Evolutionary conservation across 2,888 invertebrate genomes (phyloP).

Genomic region (Ochropleura leucogaster): DNA sequence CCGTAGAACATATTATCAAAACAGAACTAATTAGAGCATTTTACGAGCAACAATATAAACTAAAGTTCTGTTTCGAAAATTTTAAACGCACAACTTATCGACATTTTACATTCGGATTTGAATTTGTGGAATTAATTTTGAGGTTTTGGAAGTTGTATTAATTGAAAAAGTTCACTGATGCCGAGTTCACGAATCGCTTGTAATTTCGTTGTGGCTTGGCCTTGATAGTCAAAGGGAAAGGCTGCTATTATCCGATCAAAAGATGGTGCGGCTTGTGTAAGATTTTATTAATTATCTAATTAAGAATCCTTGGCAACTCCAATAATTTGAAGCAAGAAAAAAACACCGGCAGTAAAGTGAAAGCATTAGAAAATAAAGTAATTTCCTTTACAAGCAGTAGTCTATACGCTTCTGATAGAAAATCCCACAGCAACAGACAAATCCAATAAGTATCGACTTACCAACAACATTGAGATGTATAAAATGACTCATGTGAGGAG

Average conservation of each 20-base stretch:
- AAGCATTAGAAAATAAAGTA: neutral
- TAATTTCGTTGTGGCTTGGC: constrained; percentile 35
- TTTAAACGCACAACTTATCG: constrained; percentile 32
- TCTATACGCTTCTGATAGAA: constrained; percentile 1
- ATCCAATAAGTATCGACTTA: constrained; percentile 88
- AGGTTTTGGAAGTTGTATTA: constrained; percentile 40
- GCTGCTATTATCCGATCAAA: constrained; percentile 27
- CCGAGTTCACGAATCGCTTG: constrained; percentile 34
- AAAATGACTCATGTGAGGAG: constrained; percentile 97
- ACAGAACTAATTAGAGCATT: constrained; percentile 52
- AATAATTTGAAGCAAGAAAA: neutral
- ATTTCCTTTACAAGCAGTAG: neutral
- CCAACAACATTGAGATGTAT: constrained; percentile 97
- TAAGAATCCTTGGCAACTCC: constrained; percentile 2
- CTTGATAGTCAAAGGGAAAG: constrained; percentile 41
- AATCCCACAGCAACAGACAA: constrained; percentile 18
- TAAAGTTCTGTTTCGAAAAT: constrained; percentile 30
- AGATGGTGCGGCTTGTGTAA: constrained; percentile 37
- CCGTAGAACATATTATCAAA: constrained; percentile 34
- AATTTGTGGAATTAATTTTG: constrained; percentile 41
- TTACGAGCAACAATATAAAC: constrained; percentile 48
- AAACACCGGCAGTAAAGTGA: neutral
- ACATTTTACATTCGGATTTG: constrained; percentile 29
- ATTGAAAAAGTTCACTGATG: constrained; percentile 58
- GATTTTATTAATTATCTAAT: constrained; percentile 29